Percentiles rank a stretch among this genome's conserved stretches.
phyloP scores from a whole-genome alignment of 92 coral and sea anemone genomes.

The Heliopora coerulea region DNA sequence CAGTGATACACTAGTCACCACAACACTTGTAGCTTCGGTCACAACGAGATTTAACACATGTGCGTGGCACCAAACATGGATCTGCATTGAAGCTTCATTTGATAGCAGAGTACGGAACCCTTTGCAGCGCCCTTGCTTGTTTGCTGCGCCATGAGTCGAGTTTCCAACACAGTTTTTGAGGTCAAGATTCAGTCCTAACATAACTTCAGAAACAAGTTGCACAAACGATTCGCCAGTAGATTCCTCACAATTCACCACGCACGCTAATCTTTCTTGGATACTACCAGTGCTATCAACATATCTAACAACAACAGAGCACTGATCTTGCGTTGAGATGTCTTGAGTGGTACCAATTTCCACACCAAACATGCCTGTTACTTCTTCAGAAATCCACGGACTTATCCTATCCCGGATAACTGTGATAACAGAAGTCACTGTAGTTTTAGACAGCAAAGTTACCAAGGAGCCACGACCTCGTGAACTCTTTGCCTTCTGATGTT shows the following conservation, averaged over 20 bases:
- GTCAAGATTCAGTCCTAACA: not conserved
- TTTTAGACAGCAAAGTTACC: not conserved
- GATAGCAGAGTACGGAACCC: slow-evolving; percentile 4
- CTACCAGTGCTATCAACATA: not conserved
- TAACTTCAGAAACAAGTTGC: not conserved
- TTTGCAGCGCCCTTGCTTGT: not conserved
- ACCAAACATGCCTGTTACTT: slow-evolving; percentile 4
- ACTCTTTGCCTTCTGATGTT: not conserved
- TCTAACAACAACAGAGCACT: not conserved
- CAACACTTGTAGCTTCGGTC: not conserved
- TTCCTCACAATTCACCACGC: not conserved
- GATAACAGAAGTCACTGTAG: not conserved
- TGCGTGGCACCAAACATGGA: slow-evolving; percentile 28
- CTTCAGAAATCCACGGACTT: not conserved
- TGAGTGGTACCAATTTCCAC: slow-evolving; percentile 13
- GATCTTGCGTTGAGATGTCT: slow-evolving; percentile 7
- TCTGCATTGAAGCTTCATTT: slow-evolving; percentile 1
- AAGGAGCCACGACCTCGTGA: slow-evolving; percentile 9
- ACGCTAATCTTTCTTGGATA: not conserved
- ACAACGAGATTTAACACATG: slow-evolving; percentile 13
- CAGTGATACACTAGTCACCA: not conserved
- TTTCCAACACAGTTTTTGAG: slow-evolving; percentile 9
- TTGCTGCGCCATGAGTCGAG: slow-evolving; percentile 6
- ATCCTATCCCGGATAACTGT: not conserved
- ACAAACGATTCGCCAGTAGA: slow-evolving; percentile 18